These are phyloP conservation scores for Idris sp. DNA, from an alignment of 1,140 invertebrate genomes.

Conservation along the genomic window DNA sequence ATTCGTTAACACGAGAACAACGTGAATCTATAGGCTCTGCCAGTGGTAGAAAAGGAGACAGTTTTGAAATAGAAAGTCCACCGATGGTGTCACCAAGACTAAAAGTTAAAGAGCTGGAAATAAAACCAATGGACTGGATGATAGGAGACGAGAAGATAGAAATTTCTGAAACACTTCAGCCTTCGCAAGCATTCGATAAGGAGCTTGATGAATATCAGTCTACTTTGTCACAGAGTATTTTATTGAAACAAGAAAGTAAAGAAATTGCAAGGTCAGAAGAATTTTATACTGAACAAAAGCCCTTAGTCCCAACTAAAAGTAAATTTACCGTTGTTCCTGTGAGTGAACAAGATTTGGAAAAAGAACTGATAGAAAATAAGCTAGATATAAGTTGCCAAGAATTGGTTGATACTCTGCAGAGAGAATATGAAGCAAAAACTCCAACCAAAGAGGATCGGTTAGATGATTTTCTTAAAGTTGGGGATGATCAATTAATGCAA, in stretches of 20 bases:
- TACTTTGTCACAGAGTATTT: conserved; percentile 48
- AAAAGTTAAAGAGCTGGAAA: conserved; percentile 70
- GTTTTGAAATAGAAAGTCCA: conserved; percentile 74
- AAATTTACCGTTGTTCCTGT: conserved; percentile 70
- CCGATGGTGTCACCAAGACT: conserved; percentile 68
- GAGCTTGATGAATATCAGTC: conserved; percentile 75
- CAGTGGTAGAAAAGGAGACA: conserved; percentile 63
- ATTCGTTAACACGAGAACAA: conserved; percentile 64
- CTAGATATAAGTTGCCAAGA: conserved; percentile 75
- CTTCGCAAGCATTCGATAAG: conserved; percentile 73
- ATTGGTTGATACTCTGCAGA: conserved; percentile 71
- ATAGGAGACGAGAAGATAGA: conserved; percentile 77
- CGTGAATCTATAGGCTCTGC: conserved; percentile 43
- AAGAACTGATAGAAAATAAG: conserved; percentile 73
- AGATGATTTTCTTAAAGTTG: conserved; percentile 33
- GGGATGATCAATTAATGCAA: conserved; percentile 23
- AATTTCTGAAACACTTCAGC: conserved; percentile 71
- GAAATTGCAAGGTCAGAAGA: conserved; percentile 6
- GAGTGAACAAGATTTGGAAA: conserved; percentile 71
- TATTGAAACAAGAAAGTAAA: conserved; percentile 2
- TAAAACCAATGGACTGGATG: conserved; percentile 75
- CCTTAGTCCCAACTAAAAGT: conserved; percentile 24
- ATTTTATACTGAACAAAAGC: conserved; percentile 18
- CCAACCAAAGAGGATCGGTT: conserved; percentile 67
- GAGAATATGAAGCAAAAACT: conserved; percentile 73